A percentile compares a stretch with the other conserved stretches of the same genome.
Evolutionary conservation across 2,888 invertebrate species (phyloP).

Genomic region (Eurytoma adleriae): DNA sequence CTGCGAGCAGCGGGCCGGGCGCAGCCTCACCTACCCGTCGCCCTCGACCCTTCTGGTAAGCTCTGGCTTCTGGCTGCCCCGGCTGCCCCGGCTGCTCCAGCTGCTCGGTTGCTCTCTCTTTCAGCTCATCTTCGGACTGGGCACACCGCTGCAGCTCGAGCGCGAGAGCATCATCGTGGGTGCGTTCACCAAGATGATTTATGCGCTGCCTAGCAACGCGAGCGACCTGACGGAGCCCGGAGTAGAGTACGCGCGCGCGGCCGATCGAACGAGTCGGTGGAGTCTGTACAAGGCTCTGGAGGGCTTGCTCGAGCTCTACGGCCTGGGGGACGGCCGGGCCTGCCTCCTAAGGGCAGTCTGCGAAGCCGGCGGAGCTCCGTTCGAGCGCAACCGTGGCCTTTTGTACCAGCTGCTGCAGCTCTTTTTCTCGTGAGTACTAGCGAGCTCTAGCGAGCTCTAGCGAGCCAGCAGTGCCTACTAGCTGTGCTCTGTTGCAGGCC

Average conservation of each 20-base stretch:
- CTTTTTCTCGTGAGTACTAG: slow-evolving; percentile 79
- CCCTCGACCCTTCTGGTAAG: slow-evolving; percentile 68
- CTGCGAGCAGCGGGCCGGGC: slow-evolving; percentile 42
- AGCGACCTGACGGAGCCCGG: slow-evolving; percentile 75
- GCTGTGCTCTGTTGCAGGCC: slow-evolving; percentile 75
- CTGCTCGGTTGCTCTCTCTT: not conserved
- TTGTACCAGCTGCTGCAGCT: slow-evolving; percentile 86
- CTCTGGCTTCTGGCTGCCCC: too few species aligned
- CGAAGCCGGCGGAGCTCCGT: slow-evolving; percentile 84
- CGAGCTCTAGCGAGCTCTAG: not conserved
- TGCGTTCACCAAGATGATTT: slow-evolving; percentile 74
- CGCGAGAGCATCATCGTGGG: slow-evolving; percentile 75
- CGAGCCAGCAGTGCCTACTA: too few species aligned
- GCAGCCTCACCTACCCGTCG: slow-evolving; percentile 66
- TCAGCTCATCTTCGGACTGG: slow-evolving; percentile 75
- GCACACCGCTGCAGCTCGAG: slow-evolving; percentile 74
- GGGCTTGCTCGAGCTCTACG: slow-evolving; percentile 77
- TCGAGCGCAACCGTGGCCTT: slow-evolving; percentile 83
- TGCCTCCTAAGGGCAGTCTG: slow-evolving; percentile 88
- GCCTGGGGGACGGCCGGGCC: slow-evolving; percentile 76
- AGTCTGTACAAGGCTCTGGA: slow-evolving; percentile 82
- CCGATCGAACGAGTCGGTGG: slow-evolving; percentile 76
- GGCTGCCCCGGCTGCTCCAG: not conserved
- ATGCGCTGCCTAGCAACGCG: slow-evolving; percentile 73
- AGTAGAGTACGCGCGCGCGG: slow-evolving; percentile 59